Evolutionary conservation across 2,888 invertebrate species (phyloP).

Genomic region (Parelbella ahira): DNA sequence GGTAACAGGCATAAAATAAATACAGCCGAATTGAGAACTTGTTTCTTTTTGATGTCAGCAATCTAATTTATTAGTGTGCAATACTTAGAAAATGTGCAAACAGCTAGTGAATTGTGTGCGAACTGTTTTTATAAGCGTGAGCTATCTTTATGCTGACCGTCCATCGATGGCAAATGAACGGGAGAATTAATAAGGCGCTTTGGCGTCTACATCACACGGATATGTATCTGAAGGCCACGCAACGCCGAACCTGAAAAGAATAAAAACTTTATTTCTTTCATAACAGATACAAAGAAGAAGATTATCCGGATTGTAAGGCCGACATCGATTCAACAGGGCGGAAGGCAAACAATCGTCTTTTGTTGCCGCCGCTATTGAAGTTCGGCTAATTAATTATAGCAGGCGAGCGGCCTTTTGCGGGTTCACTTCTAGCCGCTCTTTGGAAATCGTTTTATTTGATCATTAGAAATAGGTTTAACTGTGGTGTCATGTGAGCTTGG

Average conservation of each 20-base stretch:
- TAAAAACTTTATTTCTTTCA: conserved; percentile 72
- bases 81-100: too few species aligned
- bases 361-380: conserved; percentile 67
- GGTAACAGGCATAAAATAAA: too few species aligned
- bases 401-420: conserved; percentile 60
- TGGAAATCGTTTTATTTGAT: too few species aligned
- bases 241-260: conserved; percentile 56
- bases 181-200: conserved; percentile 1
- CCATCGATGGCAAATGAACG: too few species aligned
- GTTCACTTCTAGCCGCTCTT: conserved; percentile 55
- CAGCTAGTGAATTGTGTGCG: too few species aligned
- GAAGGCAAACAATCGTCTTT: conserved; percentile 75
- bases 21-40: too few species aligned
- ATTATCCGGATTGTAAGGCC: conserved; percentile 70
- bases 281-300: conserved; percentile 68
- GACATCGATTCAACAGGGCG: conserved; percentile 66
- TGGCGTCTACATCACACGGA: conserved; percentile 27
- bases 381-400: conserved; percentile 70
- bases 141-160: too few species aligned
- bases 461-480: too few species aligned
- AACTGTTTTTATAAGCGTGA: too few species aligned
- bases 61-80: too few species aligned
- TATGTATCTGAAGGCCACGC: conserved; percentile 34
- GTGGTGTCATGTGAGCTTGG: too few species aligned
- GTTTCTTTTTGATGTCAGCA: too few species aligned